Base-by-base conservation (phyloP, 1,140 invertebrate genomes). In the Drosophila biarmipes region DNA sequence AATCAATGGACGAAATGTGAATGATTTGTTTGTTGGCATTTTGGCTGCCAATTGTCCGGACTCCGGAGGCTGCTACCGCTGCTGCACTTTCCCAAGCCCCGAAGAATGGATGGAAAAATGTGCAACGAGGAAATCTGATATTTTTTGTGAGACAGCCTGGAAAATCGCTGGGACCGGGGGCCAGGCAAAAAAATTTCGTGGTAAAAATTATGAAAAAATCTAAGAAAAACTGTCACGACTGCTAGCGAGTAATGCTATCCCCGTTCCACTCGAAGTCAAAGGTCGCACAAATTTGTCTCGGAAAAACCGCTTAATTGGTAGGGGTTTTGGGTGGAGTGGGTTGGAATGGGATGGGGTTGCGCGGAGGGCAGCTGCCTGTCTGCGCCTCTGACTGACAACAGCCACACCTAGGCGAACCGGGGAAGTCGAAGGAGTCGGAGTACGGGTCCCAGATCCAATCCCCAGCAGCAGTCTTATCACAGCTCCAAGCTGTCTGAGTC, bases 11-110 rank as follows among this genome's bases (percentile, higher is more conserved):
- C 76, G 45, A 68, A 85, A 80, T 76, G 71, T 80, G 79, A 82
- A 89, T 89, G 81, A 86, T 86, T 87, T 86, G 78, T 75, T 71
- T 87, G 84, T 87, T 87, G 78, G 82, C 82, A 87, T 87, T 87
- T 87, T 87, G 77, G 80, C 80, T 85, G 80, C 80, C 80, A 85
- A 86, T 85, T 86, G 80, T 84, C 45, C 73, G 38, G 53, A 66
- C 77, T 84, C 48, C 73, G 38, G 53, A 66, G 67, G 42, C 51
- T 71, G 67, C 67, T 55, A 72, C 64, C 68, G 67, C 48, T 37
- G 57, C 73, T 87, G 82, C 82, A 87, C 69, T 87, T 87, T 81
- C 79, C 74, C 73, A 82, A 81, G 69, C 57, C 79, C 35, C 63
- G 62, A 67, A 66, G 49, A 77, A 61, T 56, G 74, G 53, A 59